Evolutionary conservation across 2,797 vertebrate genomes (phyloP).

Genomic region (Argentina silus): DNA sequence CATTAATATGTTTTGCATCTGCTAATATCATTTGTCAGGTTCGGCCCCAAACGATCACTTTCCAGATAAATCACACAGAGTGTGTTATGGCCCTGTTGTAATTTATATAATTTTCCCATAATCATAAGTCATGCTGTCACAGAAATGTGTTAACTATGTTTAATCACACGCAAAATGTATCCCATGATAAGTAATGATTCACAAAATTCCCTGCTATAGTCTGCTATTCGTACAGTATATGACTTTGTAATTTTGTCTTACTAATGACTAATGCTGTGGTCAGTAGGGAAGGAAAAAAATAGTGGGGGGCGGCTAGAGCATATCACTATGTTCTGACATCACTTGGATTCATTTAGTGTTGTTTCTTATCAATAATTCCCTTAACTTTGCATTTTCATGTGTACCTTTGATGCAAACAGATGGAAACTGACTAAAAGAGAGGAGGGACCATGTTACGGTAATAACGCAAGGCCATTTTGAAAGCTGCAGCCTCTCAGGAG

Average conservation of each 20-base stretch:
- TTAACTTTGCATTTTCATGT: slow-evolving; percentile 34
- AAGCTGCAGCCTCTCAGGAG: slow-evolving; percentile 35
- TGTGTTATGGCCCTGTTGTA: slow-evolving; percentile 41
- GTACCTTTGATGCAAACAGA: slow-evolving; percentile 34
- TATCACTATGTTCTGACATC: slow-evolving; percentile 23
- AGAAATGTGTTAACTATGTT: slow-evolving; percentile 71
- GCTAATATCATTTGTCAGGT: slow-evolving; percentile 52
- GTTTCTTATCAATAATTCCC: slow-evolving; percentile 48
- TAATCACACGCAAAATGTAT: slow-evolving; percentile 76
- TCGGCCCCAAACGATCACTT: slow-evolving; percentile 46
- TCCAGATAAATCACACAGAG: slow-evolving; percentile 62
- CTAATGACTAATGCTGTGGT: slow-evolving; percentile 43
- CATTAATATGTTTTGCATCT: slow-evolving; percentile 65
- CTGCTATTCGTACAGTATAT: slow-evolving; percentile 33
- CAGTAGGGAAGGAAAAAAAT: slow-evolving; percentile 7
- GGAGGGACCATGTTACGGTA: slow-evolving; percentile 11
- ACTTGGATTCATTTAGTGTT: slow-evolving; percentile 29
- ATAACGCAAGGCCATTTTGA: slow-evolving; percentile 30
- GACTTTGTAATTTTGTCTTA: slow-evolving; percentile 27
- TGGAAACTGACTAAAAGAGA: slow-evolving; percentile 5
- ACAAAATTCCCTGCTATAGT: slow-evolving; percentile 39
- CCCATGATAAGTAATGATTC: slow-evolving; percentile 64
- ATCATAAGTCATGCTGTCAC: slow-evolving; percentile 69
- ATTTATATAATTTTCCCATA: slow-evolving; percentile 65
- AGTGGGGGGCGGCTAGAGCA: slow-evolving; percentile 9